Conservation (phyloP, 2,888 invertebrate genomes). For the Drosophila testacea region DNA sequence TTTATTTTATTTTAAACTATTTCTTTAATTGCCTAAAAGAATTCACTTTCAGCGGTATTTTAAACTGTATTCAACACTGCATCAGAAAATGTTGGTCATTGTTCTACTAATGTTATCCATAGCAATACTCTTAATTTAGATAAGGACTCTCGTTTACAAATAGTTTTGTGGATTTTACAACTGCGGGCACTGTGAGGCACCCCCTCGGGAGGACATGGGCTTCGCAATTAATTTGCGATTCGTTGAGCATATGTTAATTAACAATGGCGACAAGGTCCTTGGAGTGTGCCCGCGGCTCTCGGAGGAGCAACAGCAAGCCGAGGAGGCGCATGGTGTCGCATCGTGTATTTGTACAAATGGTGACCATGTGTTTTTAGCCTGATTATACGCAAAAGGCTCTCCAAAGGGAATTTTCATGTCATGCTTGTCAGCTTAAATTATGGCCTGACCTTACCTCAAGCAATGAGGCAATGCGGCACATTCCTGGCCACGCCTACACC, state of each 20-base stretch:
- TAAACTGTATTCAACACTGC: not conserved
- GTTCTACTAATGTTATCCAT: not conserved
- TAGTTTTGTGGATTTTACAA: slow-evolving; percentile 17
- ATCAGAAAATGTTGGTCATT: not conserved
- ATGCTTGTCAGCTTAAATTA: slow-evolving; percentile 80
- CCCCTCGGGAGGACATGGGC: slow-evolving; percentile 47
- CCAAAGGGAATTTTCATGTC: slow-evolving; percentile 79
- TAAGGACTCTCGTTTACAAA: slow-evolving; percentile 4
- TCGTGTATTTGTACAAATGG: slow-evolving; percentile 23
- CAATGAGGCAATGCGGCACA: slow-evolving; percentile 37
- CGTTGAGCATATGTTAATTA: slow-evolving; percentile 84
- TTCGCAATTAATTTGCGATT: slow-evolving; percentile 83
- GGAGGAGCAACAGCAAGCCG: slow-evolving; percentile 34
- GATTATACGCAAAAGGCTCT: slow-evolving; percentile 62
- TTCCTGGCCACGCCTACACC: slow-evolving; percentile 35
- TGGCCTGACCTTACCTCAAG: slow-evolving; percentile 74
- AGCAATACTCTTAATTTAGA: not conserved
- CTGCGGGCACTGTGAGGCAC: not conserved
- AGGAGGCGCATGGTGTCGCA: slow-evolving; percentile 34
- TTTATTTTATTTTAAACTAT: no score
- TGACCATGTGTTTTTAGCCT: slow-evolving; percentile 75
- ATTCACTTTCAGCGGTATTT: not conserved
- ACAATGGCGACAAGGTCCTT: slow-evolving; percentile 72
- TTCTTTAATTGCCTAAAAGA: not conserved
- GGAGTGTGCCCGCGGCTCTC: slow-evolving; percentile 47